These are phyloP conservation scores for Zingel zingel DNA, from an alignment of 2,113 vertebrate species.

Conservation along the genomic window DNA sequence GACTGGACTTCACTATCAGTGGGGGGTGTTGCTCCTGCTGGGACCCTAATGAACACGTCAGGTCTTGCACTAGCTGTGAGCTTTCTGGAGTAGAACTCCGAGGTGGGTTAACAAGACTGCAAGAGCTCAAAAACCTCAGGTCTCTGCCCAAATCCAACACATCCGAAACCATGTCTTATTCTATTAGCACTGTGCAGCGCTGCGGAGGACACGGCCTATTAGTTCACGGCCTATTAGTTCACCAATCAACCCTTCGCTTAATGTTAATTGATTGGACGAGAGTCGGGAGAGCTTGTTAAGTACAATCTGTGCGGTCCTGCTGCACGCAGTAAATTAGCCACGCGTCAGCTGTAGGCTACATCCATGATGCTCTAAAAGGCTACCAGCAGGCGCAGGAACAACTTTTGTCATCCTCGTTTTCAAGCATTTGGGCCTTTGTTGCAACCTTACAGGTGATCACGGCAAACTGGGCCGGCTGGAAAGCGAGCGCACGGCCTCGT, in stretches of 20 bases:
- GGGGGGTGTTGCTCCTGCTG: not conserved
- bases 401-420: slow-evolving; percentile 5
- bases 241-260: slow-evolving; percentile 28
- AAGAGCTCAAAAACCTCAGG: slow-evolving; percentile 75
- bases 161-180: slow-evolving; percentile 69
- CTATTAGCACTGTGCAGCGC: slow-evolving; percentile 74
- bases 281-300: slow-evolving; percentile 29
- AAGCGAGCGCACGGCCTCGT: slow-evolving; percentile 13
- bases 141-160: slow-evolving; percentile 71
- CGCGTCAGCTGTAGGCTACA: slow-evolving; percentile 46
- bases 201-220: slow-evolving; percentile 14
- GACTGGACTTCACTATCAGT: slow-evolving; percentile 46
- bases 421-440: slow-evolving; percentile 11
- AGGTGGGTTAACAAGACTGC: slow-evolving; percentile 56
- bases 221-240: slow-evolving; percentile 25
- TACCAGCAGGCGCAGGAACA: slow-evolving; percentile 31
- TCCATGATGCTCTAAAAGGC: slow-evolving; percentile 29
- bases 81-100: slow-evolving; percentile 48
- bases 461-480: not conserved
- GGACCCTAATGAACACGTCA: slow-evolving; percentile 56
- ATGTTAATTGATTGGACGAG: not conserved
- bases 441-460: slow-evolving; percentile 8
- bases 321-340: slow-evolving; percentile 25
- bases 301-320: slow-evolving; percentile 52
- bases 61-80: slow-evolving; percentile 75